Evolutionary conservation across 1,140 invertebrate species (phyloP).

Genomic region (Helicoverpa armigera): DNA sequence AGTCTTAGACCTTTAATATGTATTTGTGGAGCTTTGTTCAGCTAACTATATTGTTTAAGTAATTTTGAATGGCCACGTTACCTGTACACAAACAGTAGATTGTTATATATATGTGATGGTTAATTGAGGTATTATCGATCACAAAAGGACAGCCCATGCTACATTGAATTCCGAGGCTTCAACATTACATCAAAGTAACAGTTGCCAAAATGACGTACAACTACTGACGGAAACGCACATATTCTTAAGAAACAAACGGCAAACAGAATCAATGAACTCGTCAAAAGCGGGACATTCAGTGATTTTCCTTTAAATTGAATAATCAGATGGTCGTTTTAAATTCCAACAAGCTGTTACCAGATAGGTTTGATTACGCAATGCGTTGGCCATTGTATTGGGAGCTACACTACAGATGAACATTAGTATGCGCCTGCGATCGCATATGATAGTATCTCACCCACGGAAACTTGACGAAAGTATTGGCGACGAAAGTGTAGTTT

Average conservation of each 20-base stretch:
- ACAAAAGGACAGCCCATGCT: too few relatives aligned
- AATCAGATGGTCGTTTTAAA: conserved; percentile 46
- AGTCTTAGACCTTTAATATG: too few relatives aligned
- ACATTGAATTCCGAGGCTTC: too few relatives aligned
- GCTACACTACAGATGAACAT: conserved; percentile 61
- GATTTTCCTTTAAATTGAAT: conserved; percentile 47
- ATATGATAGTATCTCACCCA: conserved; percentile 75
- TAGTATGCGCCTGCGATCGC: conserved; percentile 60
- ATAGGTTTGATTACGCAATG: conserved; percentile 60
- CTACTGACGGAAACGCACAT: background rate
- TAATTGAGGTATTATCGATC: too few relatives aligned
- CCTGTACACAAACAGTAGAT: too few relatives aligned
- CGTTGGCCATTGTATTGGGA: conserved; percentile 63
- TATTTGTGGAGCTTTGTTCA: too few relatives aligned
- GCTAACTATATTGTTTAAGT: too few relatives aligned
- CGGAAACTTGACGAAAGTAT: conserved; percentile 71
- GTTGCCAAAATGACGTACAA: background rate
- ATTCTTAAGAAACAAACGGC: background rate
- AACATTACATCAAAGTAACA: too few relatives aligned
- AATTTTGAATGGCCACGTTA: too few relatives aligned
- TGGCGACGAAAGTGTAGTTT: conserved; percentile 37
- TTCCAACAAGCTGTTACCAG: conserved; percentile 49
- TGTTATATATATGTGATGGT: too few relatives aligned
- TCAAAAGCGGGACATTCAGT: conserved; percentile 27
- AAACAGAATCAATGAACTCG: conserved; percentile 5